Percentiles rank a stretch among this genome's conserved stretches.
Conservation (phyloP, 2,888 invertebrate species). For the Dryadula phaetusa region DNA sequence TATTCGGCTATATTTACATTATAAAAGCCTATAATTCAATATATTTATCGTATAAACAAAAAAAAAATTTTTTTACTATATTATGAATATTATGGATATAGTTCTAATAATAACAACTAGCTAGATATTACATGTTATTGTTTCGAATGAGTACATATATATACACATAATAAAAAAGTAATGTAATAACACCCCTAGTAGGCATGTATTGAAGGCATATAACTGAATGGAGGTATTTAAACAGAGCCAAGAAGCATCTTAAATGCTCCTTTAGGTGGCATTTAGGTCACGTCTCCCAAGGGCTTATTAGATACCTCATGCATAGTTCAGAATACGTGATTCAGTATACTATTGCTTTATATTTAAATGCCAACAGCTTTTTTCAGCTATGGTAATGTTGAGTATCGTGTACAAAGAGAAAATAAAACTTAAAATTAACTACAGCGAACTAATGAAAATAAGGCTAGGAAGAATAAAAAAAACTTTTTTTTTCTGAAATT, state of each 20-base stretch:
- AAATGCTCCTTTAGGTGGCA: conserved; percentile 27
- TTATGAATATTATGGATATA: no score
- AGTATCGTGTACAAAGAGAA: neutral
- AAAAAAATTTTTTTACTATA: neutral
- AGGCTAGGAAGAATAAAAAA: no score
- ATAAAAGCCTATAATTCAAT: neutral
- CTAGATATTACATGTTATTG: neutral
- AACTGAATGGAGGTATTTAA: conserved; percentile 24
- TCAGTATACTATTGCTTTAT: neutral
- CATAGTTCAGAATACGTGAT: conserved; percentile 28
- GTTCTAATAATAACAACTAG: no score
- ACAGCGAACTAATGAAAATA: neutral
- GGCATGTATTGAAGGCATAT: neutral
- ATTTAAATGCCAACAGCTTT: conserved; percentile 7
- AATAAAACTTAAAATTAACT: neutral
- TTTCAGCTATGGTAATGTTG: neutral
- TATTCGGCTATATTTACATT: neutral
- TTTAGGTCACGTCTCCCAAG: conserved; percentile 37
- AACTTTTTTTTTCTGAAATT: no score
- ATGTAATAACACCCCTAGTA: no score
- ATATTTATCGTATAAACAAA: no score
- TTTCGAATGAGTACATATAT: no score
- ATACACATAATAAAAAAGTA: no score
- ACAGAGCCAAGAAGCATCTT: conserved; percentile 24
- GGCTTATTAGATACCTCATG: conserved; percentile 36